Percentiles rank a stretch among this genome's conserved stretches.
These are phyloP conservation scores for Octodonta nipae DNA, from an alignment of 2,888 invertebrate genomes.

Conservation along the genomic window DNA sequence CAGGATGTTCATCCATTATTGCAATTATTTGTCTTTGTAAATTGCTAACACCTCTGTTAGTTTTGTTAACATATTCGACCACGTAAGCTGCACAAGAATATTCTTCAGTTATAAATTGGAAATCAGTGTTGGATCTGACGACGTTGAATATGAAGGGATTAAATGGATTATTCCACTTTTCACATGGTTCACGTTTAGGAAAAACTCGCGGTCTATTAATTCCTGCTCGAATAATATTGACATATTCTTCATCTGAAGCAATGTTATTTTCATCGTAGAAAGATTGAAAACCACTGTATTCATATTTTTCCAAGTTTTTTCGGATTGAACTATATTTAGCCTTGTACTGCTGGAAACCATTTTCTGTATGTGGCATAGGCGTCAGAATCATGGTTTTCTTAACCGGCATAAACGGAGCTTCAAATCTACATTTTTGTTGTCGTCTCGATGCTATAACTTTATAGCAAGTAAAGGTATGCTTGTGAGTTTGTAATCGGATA, in stretches of 20 bases:
- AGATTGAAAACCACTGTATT: constrained; percentile 1
- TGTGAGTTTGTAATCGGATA: neutral
- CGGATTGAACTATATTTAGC: neutral
- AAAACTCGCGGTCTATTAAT: constrained; percentile 26
- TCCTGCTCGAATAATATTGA: constrained; percentile 15
- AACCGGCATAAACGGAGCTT: neutral
- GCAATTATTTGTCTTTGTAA: constrained; percentile 25
- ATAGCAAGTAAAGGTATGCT: neutral
- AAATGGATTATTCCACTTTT: constrained; percentile 32
- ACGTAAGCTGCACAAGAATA: constrained; percentile 33
- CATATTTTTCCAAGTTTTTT: neutral
- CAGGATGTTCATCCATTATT: constrained; percentile 26
- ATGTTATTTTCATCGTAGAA: constrained; percentile 13
- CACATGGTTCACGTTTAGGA: constrained; percentile 22
- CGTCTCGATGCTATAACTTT: neutral
- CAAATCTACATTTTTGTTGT: neutral
- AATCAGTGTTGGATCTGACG: constrained; percentile 28
- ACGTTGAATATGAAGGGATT: constrained; percentile 28
- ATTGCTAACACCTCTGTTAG: constrained; percentile 27
- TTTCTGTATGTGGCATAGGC: neutral
- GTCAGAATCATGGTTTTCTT: neutral
- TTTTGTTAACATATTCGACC: constrained; percentile 32
- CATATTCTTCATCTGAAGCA: constrained; percentile 19
- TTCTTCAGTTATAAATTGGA: constrained; percentile 31
- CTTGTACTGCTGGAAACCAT: neutral